Base-by-base conservation (phyloP, 2,888 invertebrate species). In the Galerucella nymphaeae region DNA sequence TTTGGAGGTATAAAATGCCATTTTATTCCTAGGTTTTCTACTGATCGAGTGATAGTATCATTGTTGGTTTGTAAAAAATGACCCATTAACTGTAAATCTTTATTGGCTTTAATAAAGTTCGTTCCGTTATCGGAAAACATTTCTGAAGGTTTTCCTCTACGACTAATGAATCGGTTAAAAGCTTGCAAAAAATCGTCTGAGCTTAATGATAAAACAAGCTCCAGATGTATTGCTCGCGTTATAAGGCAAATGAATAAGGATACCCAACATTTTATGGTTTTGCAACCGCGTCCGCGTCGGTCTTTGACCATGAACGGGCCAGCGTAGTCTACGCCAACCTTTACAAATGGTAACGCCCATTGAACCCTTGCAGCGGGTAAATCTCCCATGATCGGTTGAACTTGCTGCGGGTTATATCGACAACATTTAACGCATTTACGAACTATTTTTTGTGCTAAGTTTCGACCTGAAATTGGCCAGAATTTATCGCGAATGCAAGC, bases 1-100 rank as follows among this genome's bases (percentile, higher is more conserved):
- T 66, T 48, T 8, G 84, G 78, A 2, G 83, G 82, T 62, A 81
- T 83, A 72, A 84, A 85, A 42, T n/a, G n/a, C 84, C 84, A 84
- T 10, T 70, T 48, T 16, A 77, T 74, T 16, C 68, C 75, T 8
- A 30, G 6, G 5, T 30, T 30, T 30, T 30, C 30, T 30, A 30
- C 8, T 30, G 30, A 30, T 30, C 8, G 8, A 8, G 30, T 8
- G 8, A 30, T 30, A 30, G 30, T 30, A 30, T 30, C 30, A 30
- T 42, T 66, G 30, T n/a, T 53, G 38, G 9, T 63, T 41, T 16
- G 45, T 13, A 30, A 41, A 42, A 59, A 73, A 70, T 57, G 18
- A 20, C 5, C 2, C 41, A n/a, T 41, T 67, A 16, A 59, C 8
- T 30, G 30, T 8, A 8, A 8, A 8, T 30, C 30, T 30, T 30